Base-by-base conservation (phyloP, 2,113 vertebrate species). In the Rhadina sibilatrix region DNA sequence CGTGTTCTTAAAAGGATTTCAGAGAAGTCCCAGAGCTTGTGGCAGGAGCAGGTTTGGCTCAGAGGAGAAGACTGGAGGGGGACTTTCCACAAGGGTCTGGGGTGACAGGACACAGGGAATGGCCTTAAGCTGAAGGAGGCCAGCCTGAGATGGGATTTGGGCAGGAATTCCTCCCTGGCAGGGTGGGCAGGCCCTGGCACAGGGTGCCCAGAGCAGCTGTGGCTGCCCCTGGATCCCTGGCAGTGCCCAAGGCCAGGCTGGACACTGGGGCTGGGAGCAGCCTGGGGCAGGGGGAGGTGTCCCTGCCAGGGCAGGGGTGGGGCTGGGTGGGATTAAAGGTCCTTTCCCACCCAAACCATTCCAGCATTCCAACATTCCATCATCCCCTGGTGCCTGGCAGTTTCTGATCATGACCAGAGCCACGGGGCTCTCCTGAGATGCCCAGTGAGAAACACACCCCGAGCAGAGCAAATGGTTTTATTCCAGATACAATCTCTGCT, bases 401-500 rank as follows among this genome's bases (percentile, higher is more conserved):
- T 11, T 61, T 21, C 40, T 49, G 40, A 31, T 17, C 7, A 2
- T 12, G 50, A 24, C 11, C 31, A 19, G 71, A 59, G 56, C 54
- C 42, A 7, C 1, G 25, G 31, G 30, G 19, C 52, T 77, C 5
- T 18, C 47, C 28, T 7, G 44, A 59, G 75, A 59, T 78, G 76
- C 49, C 87, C 47, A 1, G 25, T 19, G 28, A 74, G 79, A 74
- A 89, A 25, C 46, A 15, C 44, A 37, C 27, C 10, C 54, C 35
- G 10, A 53, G 35, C 63, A 80, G 56, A 61, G 56, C 19, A 2
- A 85, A 50, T 19, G 30, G 61, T 60, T 95, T 94, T 65, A 81
- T 85, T 87, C 56, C 61, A 75, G 86, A 95, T 93, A 81, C 3
- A 44, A 93, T 95, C 95, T 76, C 84, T 47, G 1, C 83, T 93